Evolutionary conservation across 1,140 invertebrate species (phyloP), one percentile per base, ranked within the genome.

Genomic region (Tetramorium simillimum): DNA sequence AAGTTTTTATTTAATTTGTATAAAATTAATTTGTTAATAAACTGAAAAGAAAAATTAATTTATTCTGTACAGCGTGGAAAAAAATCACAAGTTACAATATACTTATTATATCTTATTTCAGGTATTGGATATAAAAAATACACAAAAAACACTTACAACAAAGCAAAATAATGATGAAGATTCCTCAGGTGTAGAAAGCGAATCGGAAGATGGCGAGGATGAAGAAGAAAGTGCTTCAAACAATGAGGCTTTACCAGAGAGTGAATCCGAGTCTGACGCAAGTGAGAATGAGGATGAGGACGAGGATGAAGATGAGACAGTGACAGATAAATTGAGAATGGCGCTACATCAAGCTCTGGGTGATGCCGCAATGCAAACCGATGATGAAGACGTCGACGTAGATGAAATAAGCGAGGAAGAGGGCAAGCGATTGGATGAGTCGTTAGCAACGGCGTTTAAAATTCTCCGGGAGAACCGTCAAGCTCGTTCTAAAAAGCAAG

Each of bases 401-500:
- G 97, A 98, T 91, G 96, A 97, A 87, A 97, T 98, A 60, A 96
- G 96, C 84, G 97, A 98, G 90, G 97, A 96, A 87, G 97, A 98
- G 93, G 97, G 97, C 6, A 96, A 97, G 87, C 96, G 96, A 86
- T 93, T 98, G 4, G 96, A 98, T 91, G 94, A 96, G 89, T 97
- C 97, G 2, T 92, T 98, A 37, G 96, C 96, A 1, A 96, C 96
- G 60, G 97, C 97, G 1, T 98, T 98, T 91, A 97, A 96, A 91
- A 95, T 96, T 76, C 96, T 97, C 77, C 96, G 96, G 86, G 95
- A 97, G 85, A 96, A 96, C 86, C 93, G 94, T 7, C 96, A 96
- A 89, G 96, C 94, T 46, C 96, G 96, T 91, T 93, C 94, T 0
- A 97, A 97, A 86, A 97, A 97, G 88, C 97, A 97, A 90, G 95